Conservation (phyloP, 2,888 invertebrate species). For the Cloeon dipterum region DNA sequence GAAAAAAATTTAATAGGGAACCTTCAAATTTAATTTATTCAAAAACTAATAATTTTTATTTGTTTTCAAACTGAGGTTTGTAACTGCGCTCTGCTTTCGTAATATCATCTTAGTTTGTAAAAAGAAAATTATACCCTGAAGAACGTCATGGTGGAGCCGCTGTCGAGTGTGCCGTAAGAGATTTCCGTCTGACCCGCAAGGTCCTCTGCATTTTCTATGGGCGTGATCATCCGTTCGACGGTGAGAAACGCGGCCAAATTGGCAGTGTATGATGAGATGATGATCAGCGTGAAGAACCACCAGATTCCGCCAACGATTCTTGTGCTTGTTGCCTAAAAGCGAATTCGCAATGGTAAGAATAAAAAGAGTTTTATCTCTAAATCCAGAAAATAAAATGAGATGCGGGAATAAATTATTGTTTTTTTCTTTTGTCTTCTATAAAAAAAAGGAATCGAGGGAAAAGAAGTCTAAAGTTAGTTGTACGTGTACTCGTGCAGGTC, state of each 20-base stretch:
- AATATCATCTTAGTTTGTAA: no score
- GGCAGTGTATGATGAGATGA: slow-evolving; percentile 78
- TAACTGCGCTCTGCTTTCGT: no score
- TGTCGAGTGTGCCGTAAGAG: slow-evolving; percentile 57
- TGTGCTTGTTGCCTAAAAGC: slow-evolving; percentile 36
- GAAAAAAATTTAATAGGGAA: no score
- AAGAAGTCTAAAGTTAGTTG: no score
- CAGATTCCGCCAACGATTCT: slow-evolving; percentile 67
- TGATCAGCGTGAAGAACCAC: slow-evolving; percentile 85
- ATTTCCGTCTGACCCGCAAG: slow-evolving; percentile 63
- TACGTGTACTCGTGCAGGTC: no score
- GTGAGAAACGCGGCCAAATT: slow-evolving; percentile 81
- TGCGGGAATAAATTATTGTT: no score
- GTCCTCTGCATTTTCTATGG: slow-evolving; percentile 68
- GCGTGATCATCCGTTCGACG: slow-evolving; percentile 69
- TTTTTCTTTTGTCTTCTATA: no score
- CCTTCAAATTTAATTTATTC: no score
- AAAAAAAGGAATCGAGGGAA: no score
- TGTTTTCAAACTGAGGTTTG: no score
- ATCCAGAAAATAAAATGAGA: not conserved
- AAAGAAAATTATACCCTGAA: no score
- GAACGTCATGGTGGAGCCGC: slow-evolving; percentile 75
- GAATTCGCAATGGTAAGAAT: not conserved
- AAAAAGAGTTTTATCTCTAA: not conserved
- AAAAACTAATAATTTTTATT: no score